Evolutionary conservation across 2,888 invertebrate species (phyloP).

Genomic region (Exocentrus adspersus): DNA sequence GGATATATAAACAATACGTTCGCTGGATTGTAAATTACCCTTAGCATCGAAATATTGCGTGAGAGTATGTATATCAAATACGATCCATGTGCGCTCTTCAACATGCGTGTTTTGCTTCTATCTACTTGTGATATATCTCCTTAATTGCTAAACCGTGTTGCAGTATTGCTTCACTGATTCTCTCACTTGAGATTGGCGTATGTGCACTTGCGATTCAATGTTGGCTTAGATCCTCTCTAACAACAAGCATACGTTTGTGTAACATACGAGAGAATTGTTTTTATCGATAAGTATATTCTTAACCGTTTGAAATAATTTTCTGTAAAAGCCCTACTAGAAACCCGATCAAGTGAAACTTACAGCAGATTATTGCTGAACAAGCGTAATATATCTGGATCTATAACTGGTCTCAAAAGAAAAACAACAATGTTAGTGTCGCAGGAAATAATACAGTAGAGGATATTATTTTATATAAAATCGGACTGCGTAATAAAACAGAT

Average conservation of each 20-base stretch:
- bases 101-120: slow-evolving; percentile 22
- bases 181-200: slow-evolving; percentile 13
- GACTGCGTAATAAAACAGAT: slow-evolving; percentile 9
- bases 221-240: slow-evolving; percentile 6
- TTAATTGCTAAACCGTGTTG: slow-evolving; percentile 27
- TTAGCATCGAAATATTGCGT: slow-evolving; percentile 60
- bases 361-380: background rate
- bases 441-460: no score
- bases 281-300: no score
- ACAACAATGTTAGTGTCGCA: slow-evolving; percentile 11
- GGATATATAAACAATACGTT: slow-evolving; percentile 56
- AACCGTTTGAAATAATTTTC: no score
- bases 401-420: slow-evolving; percentile 22
- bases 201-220: slow-evolving; percentile 22
- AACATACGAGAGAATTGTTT: no score
- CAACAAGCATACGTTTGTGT: slow-evolving; percentile 8
- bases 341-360: background rate
- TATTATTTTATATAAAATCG: no score
- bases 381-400: no score
- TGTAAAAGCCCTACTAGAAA: background rate
- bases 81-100: slow-evolving; percentile 11
- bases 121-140: slow-evolving; percentile 26
- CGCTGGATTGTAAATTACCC: slow-evolving; percentile 59
- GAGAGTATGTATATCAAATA: slow-evolving; percentile 56
- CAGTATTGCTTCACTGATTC: slow-evolving; percentile 18